phyloP scores from a whole-genome alignment of 1,140 invertebrate species.

The Anagrus nilaparvatae region DNA sequence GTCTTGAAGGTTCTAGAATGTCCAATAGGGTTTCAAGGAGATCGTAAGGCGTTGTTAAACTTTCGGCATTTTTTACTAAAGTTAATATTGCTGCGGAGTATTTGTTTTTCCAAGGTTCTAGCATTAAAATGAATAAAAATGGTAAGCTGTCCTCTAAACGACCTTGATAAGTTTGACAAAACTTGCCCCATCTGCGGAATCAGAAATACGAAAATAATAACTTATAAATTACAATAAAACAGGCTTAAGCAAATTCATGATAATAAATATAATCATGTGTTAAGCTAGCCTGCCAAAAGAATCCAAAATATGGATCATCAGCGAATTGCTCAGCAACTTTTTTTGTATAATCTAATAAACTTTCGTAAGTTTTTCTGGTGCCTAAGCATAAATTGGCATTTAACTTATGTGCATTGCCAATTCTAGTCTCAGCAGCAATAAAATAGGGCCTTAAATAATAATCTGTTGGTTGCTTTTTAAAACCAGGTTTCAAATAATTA shows the following conservation, averaged over 20 bases:
- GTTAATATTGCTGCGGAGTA: constrained; percentile 43
- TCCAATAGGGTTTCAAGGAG: constrained; percentile 55
- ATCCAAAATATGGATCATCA: constrained; percentile 37
- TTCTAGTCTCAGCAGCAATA: constrained; percentile 32
- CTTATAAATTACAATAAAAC: constrained; percentile 53
- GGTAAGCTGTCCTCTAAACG: constrained; percentile 60
- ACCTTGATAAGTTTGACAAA: constrained; percentile 52
- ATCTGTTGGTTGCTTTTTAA: constrained; percentile 43
- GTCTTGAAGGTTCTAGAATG: constrained; percentile 41
- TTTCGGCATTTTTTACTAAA: constrained; percentile 43
- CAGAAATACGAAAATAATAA: constrained; percentile 53
- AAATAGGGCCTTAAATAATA: constrained; percentile 48
- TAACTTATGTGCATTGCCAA: constrained; percentile 38
- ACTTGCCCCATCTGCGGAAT: constrained; percentile 52
- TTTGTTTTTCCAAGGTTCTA: constrained; percentile 46
- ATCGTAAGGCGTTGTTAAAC: constrained; percentile 52
- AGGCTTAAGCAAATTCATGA: constrained; percentile 35
- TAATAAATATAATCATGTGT: constrained; percentile 44
- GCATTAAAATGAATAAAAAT: constrained; percentile 51
- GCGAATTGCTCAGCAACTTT: constrained; percentile 45
- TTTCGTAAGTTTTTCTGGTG: constrained; percentile 36
- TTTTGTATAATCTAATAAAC: constrained; percentile 35
- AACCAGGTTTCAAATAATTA: constrained; percentile 45
- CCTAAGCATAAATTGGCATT: constrained; percentile 48
- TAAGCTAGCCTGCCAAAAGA: constrained; percentile 43